Base-by-base conservation (phyloP, 2,888 invertebrate species). In the Ephialtes manifestator region DNA sequence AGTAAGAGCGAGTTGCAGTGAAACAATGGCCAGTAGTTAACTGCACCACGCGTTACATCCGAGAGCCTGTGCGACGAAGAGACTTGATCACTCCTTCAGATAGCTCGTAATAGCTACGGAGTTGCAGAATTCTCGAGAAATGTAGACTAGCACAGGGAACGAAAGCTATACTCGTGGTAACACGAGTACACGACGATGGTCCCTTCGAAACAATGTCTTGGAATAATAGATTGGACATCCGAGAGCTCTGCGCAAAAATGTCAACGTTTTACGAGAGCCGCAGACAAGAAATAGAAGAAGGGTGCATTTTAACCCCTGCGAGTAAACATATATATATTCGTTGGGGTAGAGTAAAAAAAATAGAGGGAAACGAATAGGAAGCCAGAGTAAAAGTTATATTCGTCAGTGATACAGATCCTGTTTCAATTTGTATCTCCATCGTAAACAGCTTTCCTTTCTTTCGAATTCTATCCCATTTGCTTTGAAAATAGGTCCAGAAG, bases 11-110 rank as follows among this genome's bases (percentile, higher is more conserved):
- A 77, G 76, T 67, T 72, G 71, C 67, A 55, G 58, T 39, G 68
- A 60, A 48, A 67, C 77, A 78, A 83, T 83, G 67, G 68, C 51
- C 58, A 31, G 67, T 51, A 83, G 72, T 83, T 78, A 78, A 78
- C 58, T 58, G 78, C 77, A 83, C 67, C 55, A 24, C 18, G 15
- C 60, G 78, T 70, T 81, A 60, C 31, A 4, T 53, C 70, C 77
- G 67, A 35, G 72, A 35, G 20, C 51, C 53, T 60, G 13, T 11
- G 58, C 39, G 55, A 74, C 65, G 15, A 13, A 15, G 46, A 18
- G 72, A 48, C 72, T 67, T 58, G 74, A 83, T 78, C 78, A 48
- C 72, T 78, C 78, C 68, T 72, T 39, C 72, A 78, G 78, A 71
- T 83, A 74, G 15, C 39, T 67, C 72, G 48, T 74, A 78, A 78